phyloP scores from a whole-genome alignment of 2,797 vertebrate genomes.

The Poeciliopsis infans region DNA sequence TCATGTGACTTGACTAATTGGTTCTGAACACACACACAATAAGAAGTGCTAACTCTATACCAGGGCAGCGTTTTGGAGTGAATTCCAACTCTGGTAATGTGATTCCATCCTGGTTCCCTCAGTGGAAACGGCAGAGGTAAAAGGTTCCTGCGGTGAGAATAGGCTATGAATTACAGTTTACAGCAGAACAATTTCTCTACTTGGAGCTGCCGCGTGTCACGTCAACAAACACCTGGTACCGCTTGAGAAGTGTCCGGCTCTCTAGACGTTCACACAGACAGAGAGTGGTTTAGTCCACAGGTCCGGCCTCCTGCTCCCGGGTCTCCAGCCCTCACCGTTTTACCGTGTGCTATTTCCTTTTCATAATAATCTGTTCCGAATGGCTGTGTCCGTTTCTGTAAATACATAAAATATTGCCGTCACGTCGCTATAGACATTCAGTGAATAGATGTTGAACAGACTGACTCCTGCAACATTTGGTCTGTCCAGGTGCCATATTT shows the following conservation, averaged over 20 bases:
- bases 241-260: conserved; percentile 22
- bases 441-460: conserved; percentile 43
- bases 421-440: conserved; percentile 52
- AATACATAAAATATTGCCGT: conserved; percentile 64
- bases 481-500: conserved; percentile 39
- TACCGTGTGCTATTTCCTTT: conserved; percentile 61
- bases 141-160: neutral
- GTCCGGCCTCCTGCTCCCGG: conserved; percentile 44
- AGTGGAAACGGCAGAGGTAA: neutral
- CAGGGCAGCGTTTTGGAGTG: neutral
- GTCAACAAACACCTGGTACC: conserved; percentile 3
- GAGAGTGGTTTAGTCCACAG: conserved; percentile 32
- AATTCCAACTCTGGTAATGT: neutral
- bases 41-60: neutral
- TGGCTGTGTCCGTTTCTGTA: conserved; percentile 81
- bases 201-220: neutral
- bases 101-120: neutral
- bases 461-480: neutral
- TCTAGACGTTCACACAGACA: neutral
- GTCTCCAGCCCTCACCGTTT: conserved; percentile 59
- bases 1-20: neutral
- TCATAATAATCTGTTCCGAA: conserved; percentile 67
- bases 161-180: neutral
- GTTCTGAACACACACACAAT: neutral
- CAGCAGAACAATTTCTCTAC: neutral